Evolutionary conservation across 2,797 vertebrate species (phyloP), one percentile per base, ranked within the genome.

Genomic region (Rhinella marina): DNA sequence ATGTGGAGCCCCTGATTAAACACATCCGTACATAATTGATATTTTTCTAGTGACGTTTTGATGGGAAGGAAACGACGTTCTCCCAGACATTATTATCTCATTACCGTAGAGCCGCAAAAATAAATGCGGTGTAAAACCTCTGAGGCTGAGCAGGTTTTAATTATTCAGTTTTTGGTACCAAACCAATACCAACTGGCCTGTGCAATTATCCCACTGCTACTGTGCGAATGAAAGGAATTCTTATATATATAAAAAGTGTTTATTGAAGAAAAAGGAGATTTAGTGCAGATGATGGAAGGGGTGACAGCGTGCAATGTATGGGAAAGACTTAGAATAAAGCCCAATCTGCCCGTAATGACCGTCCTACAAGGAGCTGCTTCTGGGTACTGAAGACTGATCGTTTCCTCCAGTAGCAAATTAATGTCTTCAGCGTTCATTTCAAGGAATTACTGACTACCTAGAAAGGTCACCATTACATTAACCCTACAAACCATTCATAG

Each of bases 1-100:
- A 72, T 25, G 66, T 82, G 78, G 79, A 77, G 80, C 80, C 80
- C 23, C 70, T 82, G 48, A 82, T 81, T 82, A 82, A 87, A 87
- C 48, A 82, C 68, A 59, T 76, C 17, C n/a, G 10, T 62, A 25
- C 13, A 61, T 81, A 61, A 76, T 66, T 76, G 57, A 75, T 84
- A 84, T 73, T 84, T 84, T 56, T 61, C 82, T 70, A 61, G 29
- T 48, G 52, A 73, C 23, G 54, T 57, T 59, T 57, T 84, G 78
- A 52, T 87, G 86, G 79, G 56, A 81, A 87, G 76, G 85, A 78
- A 77, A 52, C 82, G 7, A 2, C 82, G 17, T 73, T 59, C 50
- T 61, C 75, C 64, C 82, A 84, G 82, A 84, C 19, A 56, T 84
- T 72, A 73, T 84, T 84, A 41, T 27, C 82, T 73, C 66, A 56